Percentiles rank a stretch among this genome's conserved stretches.
Conservation (phyloP, 1,140 invertebrate genomes). For the Heliothis subflexa region DNA sequence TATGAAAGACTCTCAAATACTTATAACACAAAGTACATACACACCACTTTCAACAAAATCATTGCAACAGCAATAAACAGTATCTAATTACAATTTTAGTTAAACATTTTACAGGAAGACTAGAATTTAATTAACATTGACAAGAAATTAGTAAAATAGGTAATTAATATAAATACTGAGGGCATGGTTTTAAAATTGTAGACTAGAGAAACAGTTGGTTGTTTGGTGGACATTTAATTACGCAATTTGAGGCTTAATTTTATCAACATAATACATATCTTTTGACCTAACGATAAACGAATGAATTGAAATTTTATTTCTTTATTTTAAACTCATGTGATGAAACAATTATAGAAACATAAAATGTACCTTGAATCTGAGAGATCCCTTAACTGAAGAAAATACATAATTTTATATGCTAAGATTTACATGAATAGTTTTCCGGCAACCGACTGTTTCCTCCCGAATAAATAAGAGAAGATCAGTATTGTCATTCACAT, state of each 20-base stretch:
- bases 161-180: slow-evolving; percentile 32
- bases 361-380: no score
- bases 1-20: not conserved
- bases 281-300: not conserved
- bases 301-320: not conserved
- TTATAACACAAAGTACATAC: no score
- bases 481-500: slow-evolving; percentile 70
- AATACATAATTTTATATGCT: no score
- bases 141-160: slow-evolving; percentile 29
- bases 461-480: not conserved
- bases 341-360: no score
- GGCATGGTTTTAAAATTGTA: slow-evolving; percentile 40
- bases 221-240: not conserved
- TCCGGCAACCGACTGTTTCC: slow-evolving; percentile 28
- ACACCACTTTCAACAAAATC: no score
- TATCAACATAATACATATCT: not conserved
- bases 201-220: slow-evolving; percentile 29
- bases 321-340: not conserved
- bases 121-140: slow-evolving; percentile 13
- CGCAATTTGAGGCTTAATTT: not conserved
- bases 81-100: no score
- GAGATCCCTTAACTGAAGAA: no score
- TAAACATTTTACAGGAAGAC: not conserved
- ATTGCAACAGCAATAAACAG: no score
- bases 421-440: no score